phyloP scores from a whole-genome alignment of 2,888 invertebrate genomes.

The Brenthis ino region DNA sequence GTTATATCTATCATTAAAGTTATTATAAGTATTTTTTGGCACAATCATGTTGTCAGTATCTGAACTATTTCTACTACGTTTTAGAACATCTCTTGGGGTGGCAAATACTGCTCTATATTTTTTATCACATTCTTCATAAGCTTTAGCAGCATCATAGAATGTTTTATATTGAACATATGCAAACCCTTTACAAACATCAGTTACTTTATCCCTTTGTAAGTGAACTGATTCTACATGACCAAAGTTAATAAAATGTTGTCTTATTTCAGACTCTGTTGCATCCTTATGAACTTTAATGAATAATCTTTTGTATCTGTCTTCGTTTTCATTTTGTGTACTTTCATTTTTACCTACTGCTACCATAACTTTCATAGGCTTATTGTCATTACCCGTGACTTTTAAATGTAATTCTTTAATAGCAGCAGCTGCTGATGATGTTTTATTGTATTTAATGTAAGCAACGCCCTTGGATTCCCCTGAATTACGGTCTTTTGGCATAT shows the following conservation, averaged over 20 bases:
- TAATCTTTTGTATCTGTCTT: conserved; percentile 83
- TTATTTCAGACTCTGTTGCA: conserved; percentile 89
- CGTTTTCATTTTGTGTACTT: conserved; percentile 57
- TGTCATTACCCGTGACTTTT: conserved; percentile 86
- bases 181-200: conserved; percentile 92
- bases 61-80: conserved; percentile 60
- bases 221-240: conserved; percentile 90
- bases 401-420: conserved; percentile 95
- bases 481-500: conserved; percentile 92
- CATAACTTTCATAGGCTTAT: conserved; percentile 93
- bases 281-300: conserved; percentile 94
- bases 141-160: conserved; percentile 92
- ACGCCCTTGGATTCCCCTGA: conserved; percentile 94
- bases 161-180: conserved; percentile 93
- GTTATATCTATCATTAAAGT: conserved; percentile 41
- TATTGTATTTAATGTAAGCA: conserved; percentile 94
- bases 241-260: conserved; percentile 91
- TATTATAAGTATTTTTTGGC: conserved; percentile 41
- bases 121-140: conserved; percentile 93
- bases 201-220: conserved; percentile 90
- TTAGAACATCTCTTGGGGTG: conserved; percentile 86
- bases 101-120: conserved; percentile 95
- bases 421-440: conserved; percentile 94
- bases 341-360: conserved; percentile 85
- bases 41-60: conserved; percentile 44